Evolutionary conservation across 2,113 vertebrate genomes (phyloP).

Genomic region (rabbit (Oryctolagus cuniculus)): DNA sequence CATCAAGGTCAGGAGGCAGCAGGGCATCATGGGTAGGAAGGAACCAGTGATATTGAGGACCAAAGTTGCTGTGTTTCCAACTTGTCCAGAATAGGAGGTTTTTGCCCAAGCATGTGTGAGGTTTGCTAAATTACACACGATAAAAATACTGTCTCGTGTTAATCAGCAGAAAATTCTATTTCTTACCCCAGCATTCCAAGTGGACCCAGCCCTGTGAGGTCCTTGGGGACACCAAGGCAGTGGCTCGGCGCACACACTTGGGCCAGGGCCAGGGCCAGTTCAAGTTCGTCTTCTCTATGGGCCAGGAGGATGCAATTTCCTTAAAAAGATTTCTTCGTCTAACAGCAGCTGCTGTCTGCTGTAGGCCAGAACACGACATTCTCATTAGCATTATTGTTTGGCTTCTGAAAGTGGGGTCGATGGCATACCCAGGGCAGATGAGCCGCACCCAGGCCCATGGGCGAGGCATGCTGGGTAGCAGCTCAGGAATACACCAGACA

Average conservation of each 20-base stretch:
- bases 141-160: conserved; percentile 6
- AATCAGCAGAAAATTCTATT: conserved; percentile 45
- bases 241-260: background rate
- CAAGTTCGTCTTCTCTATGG: conserved; percentile 8
- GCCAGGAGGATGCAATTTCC: conserved; percentile 15
- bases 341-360: conserved; percentile 80
- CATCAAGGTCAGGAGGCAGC: background rate
- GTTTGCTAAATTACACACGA: conserved; percentile 44
- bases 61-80: background rate
- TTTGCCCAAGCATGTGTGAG: background rate
- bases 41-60: background rate
- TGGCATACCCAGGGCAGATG: conserved; percentile 65
- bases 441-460: background rate
- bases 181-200: conserved; percentile 32
- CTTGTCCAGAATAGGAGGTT: background rate
- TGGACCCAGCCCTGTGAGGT: background rate
- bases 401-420: conserved; percentile 66
- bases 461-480: background rate
- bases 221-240: background rate
- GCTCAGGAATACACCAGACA: background rate
- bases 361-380: conserved; percentile 65
- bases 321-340: conserved; percentile 68
- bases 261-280: conserved; percentile 41
- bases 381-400: conserved; percentile 72
- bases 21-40: background rate